Evolutionary conservation across 2,888 invertebrate species (phyloP).

Genomic region (Hermaeophaga mercurialis): DNA sequence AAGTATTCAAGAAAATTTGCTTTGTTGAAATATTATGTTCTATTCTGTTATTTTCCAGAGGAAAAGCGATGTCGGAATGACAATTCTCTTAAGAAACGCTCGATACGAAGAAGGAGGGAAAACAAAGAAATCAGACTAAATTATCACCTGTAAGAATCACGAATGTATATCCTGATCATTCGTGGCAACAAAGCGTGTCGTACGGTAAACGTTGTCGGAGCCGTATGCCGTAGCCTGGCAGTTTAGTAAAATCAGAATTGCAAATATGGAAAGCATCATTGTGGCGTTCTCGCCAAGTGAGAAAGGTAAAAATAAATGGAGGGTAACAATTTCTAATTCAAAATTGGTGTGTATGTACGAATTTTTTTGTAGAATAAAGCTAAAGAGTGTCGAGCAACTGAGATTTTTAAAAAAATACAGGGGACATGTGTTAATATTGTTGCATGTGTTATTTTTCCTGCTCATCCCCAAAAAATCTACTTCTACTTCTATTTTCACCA

Average conservation of each 20-base stretch:
- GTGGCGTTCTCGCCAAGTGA: not conserved
- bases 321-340: constrained; percentile 7
- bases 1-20: too few relatives aligned
- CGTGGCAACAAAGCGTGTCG: constrained; percentile 12
- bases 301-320: constrained; percentile 18
- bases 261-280: constrained; percentile 19
- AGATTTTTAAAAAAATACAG: too few relatives aligned
- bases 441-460: too few relatives aligned
- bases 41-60: too few relatives aligned
- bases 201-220: constrained; percentile 3
- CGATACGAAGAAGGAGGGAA: too few relatives aligned
- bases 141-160: not conserved
- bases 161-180: constrained; percentile 6
- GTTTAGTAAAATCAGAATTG: constrained; percentile 21
- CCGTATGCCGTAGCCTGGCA: constrained; percentile 8
- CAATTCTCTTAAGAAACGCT: too few relatives aligned
- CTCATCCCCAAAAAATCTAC: too few relatives aligned
- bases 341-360: constrained; percentile 1
- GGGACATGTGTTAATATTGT: too few relatives aligned
- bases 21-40: too few relatives aligned
- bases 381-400: too few relatives aligned
- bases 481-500: too few relatives aligned
- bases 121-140: not conserved
- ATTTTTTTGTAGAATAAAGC: constrained; percentile 16
- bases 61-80: too few relatives aligned